phyloP scores from a whole-genome alignment of 2,888 invertebrate genomes.

The Aphidoletes aphidimyza region DNA sequence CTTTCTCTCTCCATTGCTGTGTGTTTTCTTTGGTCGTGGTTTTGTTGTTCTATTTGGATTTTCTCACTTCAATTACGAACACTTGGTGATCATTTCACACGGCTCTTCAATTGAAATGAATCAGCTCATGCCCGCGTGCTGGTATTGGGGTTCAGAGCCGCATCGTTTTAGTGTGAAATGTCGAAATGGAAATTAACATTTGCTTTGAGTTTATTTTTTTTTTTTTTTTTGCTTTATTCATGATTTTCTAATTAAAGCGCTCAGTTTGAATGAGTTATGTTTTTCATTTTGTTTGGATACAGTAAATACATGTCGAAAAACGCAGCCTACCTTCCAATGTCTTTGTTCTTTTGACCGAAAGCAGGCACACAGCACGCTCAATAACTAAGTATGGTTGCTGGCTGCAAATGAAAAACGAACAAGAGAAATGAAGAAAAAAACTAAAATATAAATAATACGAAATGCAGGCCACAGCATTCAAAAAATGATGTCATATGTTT shows the following conservation, averaged over 20 bases:
- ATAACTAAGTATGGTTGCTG: not conserved
- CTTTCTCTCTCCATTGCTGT: not conserved
- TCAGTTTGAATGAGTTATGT: not conserved
- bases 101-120: too few species aligned
- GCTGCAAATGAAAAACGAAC: not conserved
- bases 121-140: too few species aligned
- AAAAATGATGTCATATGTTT: slow-evolving; percentile 50
- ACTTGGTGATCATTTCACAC: not conserved
- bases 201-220: not conserved
- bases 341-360: too few species aligned
- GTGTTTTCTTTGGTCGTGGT: not conserved
- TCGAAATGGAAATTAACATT: not conserved
- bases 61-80: not conserved
- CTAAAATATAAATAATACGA: not conserved
- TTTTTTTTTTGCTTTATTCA: not conserved
- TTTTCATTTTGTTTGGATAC: not conserved
- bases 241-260: not conserved
- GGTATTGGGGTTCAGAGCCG: too few species aligned
- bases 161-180: not conserved
- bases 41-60: slow-evolving; percentile 16
- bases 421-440: not conserved
- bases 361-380: too few species aligned
- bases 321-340: not conserved
- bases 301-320: not conserved
- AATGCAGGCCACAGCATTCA: not conserved